Base-by-base conservation (phyloP, 2,113 vertebrate genomes). In the Xyrauchen texanus region DNA sequence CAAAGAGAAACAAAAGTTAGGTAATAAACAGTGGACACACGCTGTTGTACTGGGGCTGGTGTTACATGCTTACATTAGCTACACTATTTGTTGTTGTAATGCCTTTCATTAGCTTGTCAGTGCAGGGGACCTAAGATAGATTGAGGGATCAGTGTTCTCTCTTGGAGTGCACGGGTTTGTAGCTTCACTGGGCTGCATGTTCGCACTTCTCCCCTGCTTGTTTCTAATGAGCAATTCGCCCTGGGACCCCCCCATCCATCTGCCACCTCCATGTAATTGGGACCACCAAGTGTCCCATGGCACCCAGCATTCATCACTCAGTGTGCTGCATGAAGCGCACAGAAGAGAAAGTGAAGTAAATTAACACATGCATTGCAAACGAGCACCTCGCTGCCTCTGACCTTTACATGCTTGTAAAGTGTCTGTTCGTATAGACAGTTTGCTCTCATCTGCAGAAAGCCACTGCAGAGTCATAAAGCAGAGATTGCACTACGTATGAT, bases 261-360 rank as follows among this genome's bases (percentile, higher is more conserved):
- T 81, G 80, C 85, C 53, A 80, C 84, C 81, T 89, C 64, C 74
- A 5, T 0, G 13, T 90, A 90, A 90, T 90, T 90, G 86, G 88
- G 83, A 87, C 77, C 81, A 84, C 84, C 10, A 81, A 87, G 84
- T 85, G 79, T 83, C 76, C 61, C 76, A 80, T 0, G 55, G 86
- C 84, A 81, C 73, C 67, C 66, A 74, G 83, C 82, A 87, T 90
- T 84, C 82, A 87, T 88, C 86, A 85, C 78, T 71, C 34, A 34
- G 49, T 53, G 67, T 53, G 67, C 49, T 0, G 67, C 49, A 53
- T 34, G 21, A 34, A 34, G 21, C 21, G 3, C 21, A 34, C 49
- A 69, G 49, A 65, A 52, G n/a, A 55, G 63, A 34, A 8, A 66
- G 34, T 46, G 64, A 16, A 55, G 44, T 44, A 67, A 64, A 66